phyloP scores from a whole-genome alignment of 2,113 vertebrate species.

The Nannobrachium achirus region DNA sequence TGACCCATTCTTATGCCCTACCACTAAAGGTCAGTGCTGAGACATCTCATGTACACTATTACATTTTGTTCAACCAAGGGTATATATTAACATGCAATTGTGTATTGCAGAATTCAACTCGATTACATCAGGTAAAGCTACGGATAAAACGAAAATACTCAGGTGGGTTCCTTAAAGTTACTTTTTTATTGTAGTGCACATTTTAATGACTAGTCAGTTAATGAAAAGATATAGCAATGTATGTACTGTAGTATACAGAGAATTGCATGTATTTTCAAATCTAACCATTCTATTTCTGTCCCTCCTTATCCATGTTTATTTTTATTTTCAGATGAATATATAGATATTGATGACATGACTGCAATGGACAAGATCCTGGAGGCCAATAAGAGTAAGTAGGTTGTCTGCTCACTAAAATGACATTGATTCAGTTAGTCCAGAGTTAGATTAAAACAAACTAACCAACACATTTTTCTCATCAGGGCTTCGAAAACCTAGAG shows the following conservation, averaged over 20 bases:
- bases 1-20: conserved; percentile 55
- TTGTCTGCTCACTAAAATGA: background rate
- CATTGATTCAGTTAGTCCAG: background rate
- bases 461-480: background rate
- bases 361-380: conserved; percentile 79
- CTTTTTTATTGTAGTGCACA: background rate
- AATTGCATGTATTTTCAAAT: background rate
- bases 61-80: background rate
- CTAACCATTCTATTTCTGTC: background rate
- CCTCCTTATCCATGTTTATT: background rate
- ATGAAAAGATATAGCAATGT: background rate
- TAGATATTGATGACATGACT: conserved; percentile 64
- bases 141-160: conserved; percentile 73
- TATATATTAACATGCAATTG: background rate
- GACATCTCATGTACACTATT: background rate
- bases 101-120: conserved; percentile 71
- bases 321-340: conserved; percentile 54
- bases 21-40: conserved; percentile 73
- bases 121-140: conserved; percentile 52
- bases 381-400: conserved; percentile 72
- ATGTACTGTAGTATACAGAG: too few relatives aligned
- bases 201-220: background rate
- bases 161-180: conserved; percentile 52
- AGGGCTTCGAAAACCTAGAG: conserved; percentile 59
- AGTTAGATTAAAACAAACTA: background rate